A percentile compares a stretch with the other conserved stretches of the same genome.
Evolutionary conservation across 2,113 vertebrate genomes (phyloP).

Genomic region (Chlorodrepanis virens): DNA sequence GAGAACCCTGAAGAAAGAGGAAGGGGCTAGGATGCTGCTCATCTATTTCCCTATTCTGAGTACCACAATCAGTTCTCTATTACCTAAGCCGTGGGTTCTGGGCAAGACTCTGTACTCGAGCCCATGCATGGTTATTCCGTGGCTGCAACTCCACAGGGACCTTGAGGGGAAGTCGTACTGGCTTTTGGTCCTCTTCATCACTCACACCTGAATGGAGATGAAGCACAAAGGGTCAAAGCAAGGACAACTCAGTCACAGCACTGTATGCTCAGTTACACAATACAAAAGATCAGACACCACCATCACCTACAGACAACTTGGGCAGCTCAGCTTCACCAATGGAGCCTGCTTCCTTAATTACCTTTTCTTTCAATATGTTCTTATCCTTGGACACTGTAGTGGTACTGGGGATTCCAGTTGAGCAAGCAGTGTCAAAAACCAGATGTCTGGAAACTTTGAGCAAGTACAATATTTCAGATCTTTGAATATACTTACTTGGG

Average conservation of each 20-base stretch:
- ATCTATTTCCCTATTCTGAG: background rate
- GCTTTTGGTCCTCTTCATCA: constrained; percentile 98
- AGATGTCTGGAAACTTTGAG: background rate
- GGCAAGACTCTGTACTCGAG: constrained; percentile 93
- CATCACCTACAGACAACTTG: background rate
- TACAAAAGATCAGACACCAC: background rate
- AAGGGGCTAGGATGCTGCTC: background rate
- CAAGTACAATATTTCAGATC: background rate
- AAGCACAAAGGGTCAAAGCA: background rate
- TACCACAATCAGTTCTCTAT: background rate
- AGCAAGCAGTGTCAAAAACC: background rate
- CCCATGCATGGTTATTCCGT: constrained; percentile 93
- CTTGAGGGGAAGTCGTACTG: constrained; percentile 91
- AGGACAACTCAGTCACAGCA: background rate
- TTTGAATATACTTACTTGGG: background rate
- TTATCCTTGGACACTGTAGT: background rate
- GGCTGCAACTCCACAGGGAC: constrained; percentile 94
- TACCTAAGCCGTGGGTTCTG: constrained; percentile 98
- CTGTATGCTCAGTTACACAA: background rate
- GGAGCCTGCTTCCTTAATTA: background rate
- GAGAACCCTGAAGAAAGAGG: background rate
- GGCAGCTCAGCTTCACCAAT: background rate
- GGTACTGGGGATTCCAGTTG: background rate
- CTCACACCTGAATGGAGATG: constrained; percentile 81
- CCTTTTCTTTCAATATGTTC: background rate